Evolutionary conservation across 2,797 vertebrate species (phyloP).

Genomic region (Thamnophis elegans): DNA sequence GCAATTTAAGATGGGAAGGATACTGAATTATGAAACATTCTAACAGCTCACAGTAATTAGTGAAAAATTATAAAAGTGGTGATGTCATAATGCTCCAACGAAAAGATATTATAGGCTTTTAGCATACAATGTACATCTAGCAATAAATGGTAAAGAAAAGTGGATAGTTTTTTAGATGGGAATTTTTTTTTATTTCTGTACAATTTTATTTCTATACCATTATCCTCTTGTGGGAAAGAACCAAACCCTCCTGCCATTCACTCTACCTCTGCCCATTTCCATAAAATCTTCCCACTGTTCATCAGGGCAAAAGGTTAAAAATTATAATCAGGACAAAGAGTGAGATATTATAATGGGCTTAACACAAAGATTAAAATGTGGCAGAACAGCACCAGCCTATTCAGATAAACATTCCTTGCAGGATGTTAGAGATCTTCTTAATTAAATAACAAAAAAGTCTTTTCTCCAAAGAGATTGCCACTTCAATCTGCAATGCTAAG

Average conservation of each 20-base stretch:
- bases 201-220: slow-evolving; percentile 41
- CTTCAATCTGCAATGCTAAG: neutral
- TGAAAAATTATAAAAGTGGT: neutral
- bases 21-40: slow-evolving; percentile 21
- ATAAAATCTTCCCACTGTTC: neutral
- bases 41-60: neutral
- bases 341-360: neutral
- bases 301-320: neutral
- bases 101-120: neutral
- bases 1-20: neutral
- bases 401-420: neutral
- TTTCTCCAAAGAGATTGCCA: neutral
- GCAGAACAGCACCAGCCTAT: neutral
- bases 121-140: neutral
- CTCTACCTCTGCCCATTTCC: neutral
- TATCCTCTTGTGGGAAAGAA: slow-evolving; percentile 24
- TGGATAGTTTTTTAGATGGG: neutral
- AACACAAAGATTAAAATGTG: neutral
- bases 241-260: neutral
- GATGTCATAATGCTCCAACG: neutral
- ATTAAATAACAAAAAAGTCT: neutral
- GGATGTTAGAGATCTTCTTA: neutral
- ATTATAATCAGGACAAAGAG: neutral
- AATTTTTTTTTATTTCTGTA: neutral
- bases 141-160: neutral